Conservation (phyloP, 2,888 invertebrate species). For the Tenthredo mesomela region DNA sequence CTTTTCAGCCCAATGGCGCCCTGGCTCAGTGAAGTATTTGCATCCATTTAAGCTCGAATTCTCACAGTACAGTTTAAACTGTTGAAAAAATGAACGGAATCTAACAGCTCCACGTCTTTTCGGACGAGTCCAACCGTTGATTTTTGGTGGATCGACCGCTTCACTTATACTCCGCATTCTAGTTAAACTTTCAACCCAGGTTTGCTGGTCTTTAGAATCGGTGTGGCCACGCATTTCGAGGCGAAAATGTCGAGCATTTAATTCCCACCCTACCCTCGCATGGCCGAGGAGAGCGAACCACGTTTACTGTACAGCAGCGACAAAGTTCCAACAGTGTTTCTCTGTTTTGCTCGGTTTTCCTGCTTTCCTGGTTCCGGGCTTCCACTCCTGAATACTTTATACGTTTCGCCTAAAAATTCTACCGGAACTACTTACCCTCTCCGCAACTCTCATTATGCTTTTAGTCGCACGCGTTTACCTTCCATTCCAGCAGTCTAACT, state of each 20-base stretch:
- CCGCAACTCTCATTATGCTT: constrained; percentile 31
- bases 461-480: constrained; percentile 35
- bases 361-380: background rate
- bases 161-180: constrained; percentile 39
- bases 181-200: background rate
- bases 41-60: constrained; percentile 47
- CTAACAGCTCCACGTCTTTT: background rate
- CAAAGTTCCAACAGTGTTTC: background rate
- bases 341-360: constrained; percentile 16
- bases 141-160: constrained; percentile 27
- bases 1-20: constrained; percentile 51
- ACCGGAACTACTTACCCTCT: constrained; percentile 39
- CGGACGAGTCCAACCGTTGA: constrained; percentile 31
- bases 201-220: background rate
- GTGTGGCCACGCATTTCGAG: background rate
- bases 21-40: constrained; percentile 50
- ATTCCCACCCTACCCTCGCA: background rate
- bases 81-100: background rate
- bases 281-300: background rate
- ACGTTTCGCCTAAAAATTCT: background rate
- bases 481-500: background rate
- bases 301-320: background rate
- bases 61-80: constrained; percentile 38
- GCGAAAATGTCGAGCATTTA: background rate
- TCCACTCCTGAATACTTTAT: constrained; percentile 29